Percentiles rank a stretch among this genome's conserved stretches.
These are phyloP conservation scores for Sericinus montela DNA, from an alignment of 2,888 invertebrate species.

Conservation along the genomic window DNA sequence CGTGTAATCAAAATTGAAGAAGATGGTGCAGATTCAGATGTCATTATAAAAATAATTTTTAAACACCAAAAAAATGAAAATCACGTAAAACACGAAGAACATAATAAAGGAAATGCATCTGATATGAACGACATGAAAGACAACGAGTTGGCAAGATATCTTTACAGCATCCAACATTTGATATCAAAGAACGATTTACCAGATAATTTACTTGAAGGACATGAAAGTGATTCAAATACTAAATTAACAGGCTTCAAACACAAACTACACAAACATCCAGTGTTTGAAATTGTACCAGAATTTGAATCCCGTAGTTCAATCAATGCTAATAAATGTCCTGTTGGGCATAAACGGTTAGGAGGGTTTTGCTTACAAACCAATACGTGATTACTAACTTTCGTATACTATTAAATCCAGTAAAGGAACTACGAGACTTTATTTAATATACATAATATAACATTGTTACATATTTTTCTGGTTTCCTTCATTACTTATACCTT, in stretches of 20 bases:
- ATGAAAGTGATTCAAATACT: not conserved
- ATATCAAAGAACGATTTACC: not conserved
- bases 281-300: not conserved
- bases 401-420: not conserved
- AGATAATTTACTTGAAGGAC: conserved; percentile 2
- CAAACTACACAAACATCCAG: not conserved
- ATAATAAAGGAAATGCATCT: not conserved
- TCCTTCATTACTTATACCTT: too few species aligned
- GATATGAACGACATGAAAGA: not conserved
- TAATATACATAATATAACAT: not conserved
- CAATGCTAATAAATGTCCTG: not conserved
- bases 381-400: not conserved
- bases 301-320: not conserved
- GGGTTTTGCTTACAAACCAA: not conserved
- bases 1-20: conserved; percentile 5
- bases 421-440: conserved; percentile 4
- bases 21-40: not conserved
- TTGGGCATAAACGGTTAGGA: not conserved
- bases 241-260: not conserved
- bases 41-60: not conserved
- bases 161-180: not conserved
- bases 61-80: not conserved
- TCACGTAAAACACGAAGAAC: not conserved
- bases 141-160: not conserved
- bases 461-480: too few species aligned